A percentile compares a stretch with the other conserved stretches of the same genome.
Conservation (phyloP, 2,797 vertebrate species). For the Eulemur mongoz region DNA sequence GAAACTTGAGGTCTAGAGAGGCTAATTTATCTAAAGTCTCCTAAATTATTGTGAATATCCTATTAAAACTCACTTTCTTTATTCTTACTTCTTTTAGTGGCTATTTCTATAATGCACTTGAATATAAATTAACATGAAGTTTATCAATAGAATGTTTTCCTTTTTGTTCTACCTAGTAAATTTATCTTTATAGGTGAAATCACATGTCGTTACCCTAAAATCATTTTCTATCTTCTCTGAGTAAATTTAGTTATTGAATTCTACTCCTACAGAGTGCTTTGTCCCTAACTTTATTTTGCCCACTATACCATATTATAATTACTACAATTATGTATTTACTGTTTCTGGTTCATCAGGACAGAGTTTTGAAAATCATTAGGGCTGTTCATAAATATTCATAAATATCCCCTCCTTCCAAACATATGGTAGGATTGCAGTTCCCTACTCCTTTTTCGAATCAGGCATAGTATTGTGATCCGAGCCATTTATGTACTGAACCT, state of each 20-base stretch:
- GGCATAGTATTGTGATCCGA: neutral
- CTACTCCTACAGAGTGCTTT: neutral
- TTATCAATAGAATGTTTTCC: neutral
- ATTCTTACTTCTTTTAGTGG: neutral
- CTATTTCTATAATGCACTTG: neutral
- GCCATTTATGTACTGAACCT: neutral
- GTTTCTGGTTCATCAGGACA: neutral
- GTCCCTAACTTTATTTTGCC: neutral
- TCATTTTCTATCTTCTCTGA: neutral
- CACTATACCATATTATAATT: neutral
- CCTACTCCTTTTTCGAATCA: neutral
- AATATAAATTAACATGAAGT: neutral
- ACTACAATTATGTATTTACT: neutral
- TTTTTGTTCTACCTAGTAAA: neutral
- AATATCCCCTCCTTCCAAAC: neutral
- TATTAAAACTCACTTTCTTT: neutral
- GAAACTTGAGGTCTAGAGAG: neutral
- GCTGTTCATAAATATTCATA: neutral
- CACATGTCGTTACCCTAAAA: neutral
- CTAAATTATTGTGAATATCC: neutral
- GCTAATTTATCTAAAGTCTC: neutral
- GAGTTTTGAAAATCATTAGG: neutral
- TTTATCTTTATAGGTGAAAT: neutral
- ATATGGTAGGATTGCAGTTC: neutral
- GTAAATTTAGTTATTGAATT: neutral